A percentile compares a stretch with the other conserved stretches of the same genome.
phyloP scores from a whole-genome alignment of 2,113 vertebrate genomes.

The Cettia cetti region DNA sequence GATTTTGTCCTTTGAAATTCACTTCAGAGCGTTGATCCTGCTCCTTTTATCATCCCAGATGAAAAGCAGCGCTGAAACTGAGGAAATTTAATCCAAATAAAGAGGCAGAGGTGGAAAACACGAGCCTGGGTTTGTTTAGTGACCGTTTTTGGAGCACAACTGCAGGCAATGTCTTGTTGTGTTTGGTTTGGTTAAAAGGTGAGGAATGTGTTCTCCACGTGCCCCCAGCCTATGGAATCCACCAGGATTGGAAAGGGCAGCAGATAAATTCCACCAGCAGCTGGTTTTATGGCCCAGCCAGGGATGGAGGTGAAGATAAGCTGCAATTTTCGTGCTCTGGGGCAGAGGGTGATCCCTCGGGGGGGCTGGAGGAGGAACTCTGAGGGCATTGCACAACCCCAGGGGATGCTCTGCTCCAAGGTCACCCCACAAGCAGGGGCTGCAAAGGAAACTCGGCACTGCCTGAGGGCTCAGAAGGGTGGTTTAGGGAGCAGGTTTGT shows the following conservation, averaged over 20 bases:
- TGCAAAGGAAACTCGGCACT: too few relatives aligned
- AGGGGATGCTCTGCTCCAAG: neutral
- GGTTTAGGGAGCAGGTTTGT: too few relatives aligned
- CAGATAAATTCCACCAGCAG: neutral
- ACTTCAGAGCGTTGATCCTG: neutral
- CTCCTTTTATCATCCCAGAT: neutral
- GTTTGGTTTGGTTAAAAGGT: neutral
- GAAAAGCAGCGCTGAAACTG: neutral
- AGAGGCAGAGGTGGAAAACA: neutral
- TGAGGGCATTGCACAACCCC: neutral
- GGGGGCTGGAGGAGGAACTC: neutral
- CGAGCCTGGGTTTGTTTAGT: neutral
- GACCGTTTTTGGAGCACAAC: neutral
- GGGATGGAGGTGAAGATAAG: neutral
- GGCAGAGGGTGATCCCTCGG: neutral
- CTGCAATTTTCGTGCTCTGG: neutral
- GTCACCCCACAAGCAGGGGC: neutral
- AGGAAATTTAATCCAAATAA: neutral
- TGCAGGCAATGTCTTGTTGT: fast-evolving
- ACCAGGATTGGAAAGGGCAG: neutral
- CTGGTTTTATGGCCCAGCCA: neutral
- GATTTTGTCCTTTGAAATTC: neutral
- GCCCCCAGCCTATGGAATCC: neutral
- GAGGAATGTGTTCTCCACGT: neutral
- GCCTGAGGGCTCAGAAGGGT: too few relatives aligned